These are phyloP conservation scores for Phylloscopus collybita DNA, from an alignment of 2,797 vertebrate genomes.

Conservation along the genomic window DNA sequence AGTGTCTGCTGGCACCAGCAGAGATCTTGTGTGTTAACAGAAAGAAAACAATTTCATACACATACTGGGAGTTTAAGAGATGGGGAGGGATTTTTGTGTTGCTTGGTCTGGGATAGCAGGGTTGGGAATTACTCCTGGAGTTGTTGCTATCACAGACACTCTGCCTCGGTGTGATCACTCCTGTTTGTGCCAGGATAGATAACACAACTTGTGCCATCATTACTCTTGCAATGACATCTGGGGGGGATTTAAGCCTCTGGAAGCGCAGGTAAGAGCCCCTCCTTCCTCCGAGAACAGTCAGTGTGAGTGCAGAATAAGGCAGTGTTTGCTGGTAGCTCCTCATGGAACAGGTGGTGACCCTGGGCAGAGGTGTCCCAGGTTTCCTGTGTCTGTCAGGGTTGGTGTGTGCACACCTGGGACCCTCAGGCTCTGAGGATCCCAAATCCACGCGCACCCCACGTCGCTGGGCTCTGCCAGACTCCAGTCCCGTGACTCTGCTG, in stretches of 20 bases:
- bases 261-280: background rate
- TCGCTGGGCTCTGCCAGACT: background rate
- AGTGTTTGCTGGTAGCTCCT: background rate
- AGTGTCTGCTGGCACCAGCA: background rate
- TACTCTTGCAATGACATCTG: background rate
- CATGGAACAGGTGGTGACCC: fast-evolving
- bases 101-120: background rate
- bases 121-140: background rate
- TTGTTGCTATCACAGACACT: fast-evolving
- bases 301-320: background rate
- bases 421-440: background rate
- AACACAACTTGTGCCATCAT: fast-evolving
- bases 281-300: background rate
- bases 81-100: background rate
- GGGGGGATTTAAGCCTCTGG: background rate
- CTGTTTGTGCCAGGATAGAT: background rate
- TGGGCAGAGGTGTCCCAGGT: background rate
- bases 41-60: background rate
- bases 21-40: background rate
- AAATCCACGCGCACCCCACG: background rate
- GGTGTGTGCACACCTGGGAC: background rate
- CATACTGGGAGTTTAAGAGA: background rate
- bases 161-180: background rate
- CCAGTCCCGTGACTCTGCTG: background rate
- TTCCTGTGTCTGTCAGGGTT: background rate